These are phyloP conservation scores for Branchinecta lynchi DNA, from an alignment of 1,140 invertebrate species.

Conservation along the genomic window DNA sequence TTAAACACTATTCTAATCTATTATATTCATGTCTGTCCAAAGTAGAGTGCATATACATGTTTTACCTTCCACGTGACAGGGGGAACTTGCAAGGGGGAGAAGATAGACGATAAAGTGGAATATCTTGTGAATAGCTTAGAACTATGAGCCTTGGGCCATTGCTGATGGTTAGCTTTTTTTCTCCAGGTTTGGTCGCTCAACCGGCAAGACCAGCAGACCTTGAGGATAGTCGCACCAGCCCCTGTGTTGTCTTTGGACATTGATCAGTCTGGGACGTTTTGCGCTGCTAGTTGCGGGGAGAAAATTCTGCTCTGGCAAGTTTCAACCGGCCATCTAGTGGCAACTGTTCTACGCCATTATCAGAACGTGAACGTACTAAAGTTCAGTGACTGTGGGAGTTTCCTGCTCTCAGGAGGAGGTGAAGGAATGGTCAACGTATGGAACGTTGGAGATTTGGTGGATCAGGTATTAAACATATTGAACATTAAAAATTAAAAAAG, in stretches of 20 bases:
- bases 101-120: too few species aligned
- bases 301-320: neutral
- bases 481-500: too few species aligned
- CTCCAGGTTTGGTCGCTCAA: neutral
- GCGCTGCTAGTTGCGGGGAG: neutral
- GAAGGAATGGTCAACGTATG: neutral
- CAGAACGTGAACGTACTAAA: neutral
- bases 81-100: too few species aligned
- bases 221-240: neutral
- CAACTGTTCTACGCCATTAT: neutral
- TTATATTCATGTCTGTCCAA: too few species aligned
- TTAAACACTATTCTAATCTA: too few species aligned
- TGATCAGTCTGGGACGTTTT: neutral
- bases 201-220: neutral
- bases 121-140: too few species aligned
- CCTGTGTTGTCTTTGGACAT: neutral
- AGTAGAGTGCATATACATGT: too few species aligned
- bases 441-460: neutral
- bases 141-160: too few species aligned
- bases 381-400: neutral
- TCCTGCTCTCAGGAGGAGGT: neutral
- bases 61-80: too few species aligned
- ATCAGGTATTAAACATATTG: conserved; percentile 5
- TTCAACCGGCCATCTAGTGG: neutral
- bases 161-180: too few species aligned